Evolutionary conservation across 2,888 invertebrate species (phyloP), one percentile per base, ranked within the genome.

Genomic region (Hyposoter dolosus): DNA sequence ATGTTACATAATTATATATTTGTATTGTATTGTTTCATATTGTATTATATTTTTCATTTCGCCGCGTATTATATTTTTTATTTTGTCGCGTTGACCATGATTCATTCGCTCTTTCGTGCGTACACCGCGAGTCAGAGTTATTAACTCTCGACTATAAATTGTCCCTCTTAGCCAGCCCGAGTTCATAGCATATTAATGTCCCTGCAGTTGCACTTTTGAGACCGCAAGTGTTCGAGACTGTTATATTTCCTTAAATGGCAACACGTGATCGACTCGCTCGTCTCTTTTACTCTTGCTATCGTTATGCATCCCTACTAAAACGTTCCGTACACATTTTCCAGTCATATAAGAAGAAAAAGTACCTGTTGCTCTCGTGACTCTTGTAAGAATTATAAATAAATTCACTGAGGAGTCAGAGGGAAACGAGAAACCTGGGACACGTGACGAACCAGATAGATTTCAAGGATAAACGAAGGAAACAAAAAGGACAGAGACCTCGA

Each of bases 351-450:
- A 47, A 63, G 17, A 47, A 32, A 23, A 17, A 15, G 50, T 45
- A 75, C 60, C 35, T 68, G 65, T 72, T 79, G 71, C 75, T 80
- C 82, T 79, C 79, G 40, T 79, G 71, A 66, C 45, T 76, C 69
- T 85, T 79, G 82, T 80, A 71, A 83, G 82, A 83, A 85, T 85
- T 85, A 85, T 85, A 85, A 82, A 85, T 82, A 85, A 82, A 79
- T 79, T 78, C 35, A 45, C 53, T 19, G 68, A 72, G 45, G 50
- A 75, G 45, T 79, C 76, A 17, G 45, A 17, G 32, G 63, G 75
- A 35, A 60, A 50, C 17, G 50, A 83, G n/a, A 40, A 45, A 6
- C 60, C 53, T 15, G 45, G 40, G 66, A 75, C 72, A 76, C 82
- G 71, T 76, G 82, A 75, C 47, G 47, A 60, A 65, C 79, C 85